Conservation (phyloP, 2,113 vertebrate species). For the rat (Rattus norvegicus) region DNA sequence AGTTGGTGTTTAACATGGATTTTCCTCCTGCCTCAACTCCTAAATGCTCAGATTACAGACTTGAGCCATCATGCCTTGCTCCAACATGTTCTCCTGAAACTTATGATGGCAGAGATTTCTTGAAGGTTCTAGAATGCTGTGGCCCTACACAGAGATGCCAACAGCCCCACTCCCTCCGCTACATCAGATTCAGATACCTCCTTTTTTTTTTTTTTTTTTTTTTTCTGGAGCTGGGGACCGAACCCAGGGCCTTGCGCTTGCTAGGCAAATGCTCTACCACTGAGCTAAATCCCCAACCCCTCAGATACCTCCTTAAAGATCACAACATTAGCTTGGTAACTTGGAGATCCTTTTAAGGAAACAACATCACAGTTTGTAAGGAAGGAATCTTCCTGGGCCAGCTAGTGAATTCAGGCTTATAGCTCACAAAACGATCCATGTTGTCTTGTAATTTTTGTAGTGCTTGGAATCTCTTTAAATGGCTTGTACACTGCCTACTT, state of each 20-base stretch:
- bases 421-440: not conserved
- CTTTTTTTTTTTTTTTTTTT: too few species aligned
- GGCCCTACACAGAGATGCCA: not conserved
- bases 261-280: too few species aligned
- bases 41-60: not conserved
- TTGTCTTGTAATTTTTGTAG: not conserved
- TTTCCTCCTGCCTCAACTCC: not conserved
- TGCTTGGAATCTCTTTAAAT: not conserved
- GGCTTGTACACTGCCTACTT: not conserved
- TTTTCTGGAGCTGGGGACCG: too few species aligned
- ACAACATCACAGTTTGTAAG: accelerated
- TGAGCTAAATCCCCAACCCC: too few species aligned
- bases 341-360: not conserved
- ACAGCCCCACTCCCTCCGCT: not conserved
- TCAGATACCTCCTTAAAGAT: not conserved
- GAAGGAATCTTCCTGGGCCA: not conserved
- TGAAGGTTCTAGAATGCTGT: not conserved
- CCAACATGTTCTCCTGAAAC: not conserved
- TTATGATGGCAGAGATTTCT: not conserved
- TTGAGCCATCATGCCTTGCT: not conserved
- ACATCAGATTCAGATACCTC: not conserved
- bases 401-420: not conserved
- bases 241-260: too few species aligned
- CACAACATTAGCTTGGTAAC: too few species aligned
- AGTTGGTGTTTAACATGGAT: not conserved